Evolutionary conservation across 2,888 invertebrate genomes (phyloP), one percentile per base, ranked within the genome.

Genomic region (Pseudanteris insignis): DNA sequence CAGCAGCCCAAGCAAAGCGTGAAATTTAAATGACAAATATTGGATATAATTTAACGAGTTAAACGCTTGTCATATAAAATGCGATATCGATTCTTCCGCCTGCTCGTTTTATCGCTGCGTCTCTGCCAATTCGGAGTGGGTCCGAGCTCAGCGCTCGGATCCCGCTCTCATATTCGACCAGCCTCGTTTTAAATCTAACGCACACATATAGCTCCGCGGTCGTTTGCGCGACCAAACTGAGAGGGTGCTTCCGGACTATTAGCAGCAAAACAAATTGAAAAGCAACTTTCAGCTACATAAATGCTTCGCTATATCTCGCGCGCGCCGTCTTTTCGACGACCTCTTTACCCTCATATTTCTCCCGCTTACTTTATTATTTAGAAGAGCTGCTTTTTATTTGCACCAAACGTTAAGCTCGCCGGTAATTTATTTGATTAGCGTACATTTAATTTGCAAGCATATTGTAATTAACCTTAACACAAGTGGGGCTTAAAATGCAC

Each of bases 1-100:
- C n/a, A 50, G 43, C 48, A 32, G 25, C 36, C 13, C 44, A 55
- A 53, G 43, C 25, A 36, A 40, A 26, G 57, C 57, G 48, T 54
- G 41, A 53, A 58, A 54, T 58, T 58, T 40, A 53, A 63, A 53
- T 48, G 53, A 53, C 51, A 34, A 63, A 54, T 57, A 53, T 57
- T 41, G 46, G 47, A 43, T 53, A 62, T 63, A 63, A 53, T 63
- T 63, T 53, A 58, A 54, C 53, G 63, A 58, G 58, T 63, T 63
- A 58, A 63, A 63, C 32, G 63, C 53, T 63, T 63, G 53, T 63
- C 63, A 58, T 54, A 58, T 63, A 58, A 63, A 63, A 63, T 63
- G 40, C 50, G 63, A 54, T 63, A 63, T 63, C 63, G 63, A 63
- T 63, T 63, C 63, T 54, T 41, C 38, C 53, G 55, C 38, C 43